A percentile compares a stretch with the other conserved stretches of the same genome.
phyloP scores from a whole-genome alignment of 2,797 vertebrate genomes.

The Myoxocephalus aenaeus region DNA sequence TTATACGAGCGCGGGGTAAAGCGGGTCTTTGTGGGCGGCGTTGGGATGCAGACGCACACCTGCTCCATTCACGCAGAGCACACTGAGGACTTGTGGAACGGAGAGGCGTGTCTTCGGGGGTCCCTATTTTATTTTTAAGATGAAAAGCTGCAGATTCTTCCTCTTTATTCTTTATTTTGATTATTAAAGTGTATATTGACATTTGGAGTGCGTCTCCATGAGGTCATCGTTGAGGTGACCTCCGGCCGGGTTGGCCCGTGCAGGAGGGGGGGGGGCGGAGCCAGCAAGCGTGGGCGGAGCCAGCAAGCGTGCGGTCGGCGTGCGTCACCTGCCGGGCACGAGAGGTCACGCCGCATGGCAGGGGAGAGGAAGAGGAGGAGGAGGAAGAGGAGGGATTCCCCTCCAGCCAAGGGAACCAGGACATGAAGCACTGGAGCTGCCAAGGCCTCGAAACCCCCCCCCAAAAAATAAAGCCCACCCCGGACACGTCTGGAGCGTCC shows the following conservation, averaged over 20 bases:
- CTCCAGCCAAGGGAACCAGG: slow-evolving; percentile 63
- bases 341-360: slow-evolving; percentile 65
- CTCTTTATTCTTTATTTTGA: not conserved
- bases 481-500: slow-evolving; percentile 14
- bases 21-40: no score
- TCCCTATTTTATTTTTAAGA: no score
- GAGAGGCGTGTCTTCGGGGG: no score
- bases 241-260: not conserved
- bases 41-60: no score
- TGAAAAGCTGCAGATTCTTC: no score
- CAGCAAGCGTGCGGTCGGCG: no score
- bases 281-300: no score
- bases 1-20: no score
- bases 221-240: slow-evolving; percentile 28
- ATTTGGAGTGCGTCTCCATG: slow-evolving; percentile 57
- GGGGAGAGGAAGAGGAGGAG: slow-evolving; percentile 49
- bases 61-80: no score
- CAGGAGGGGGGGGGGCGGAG: no score
- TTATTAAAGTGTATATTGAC: not conserved
- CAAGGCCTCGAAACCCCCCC: slow-evolving; percentile 54
- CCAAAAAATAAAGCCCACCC: not conserved
- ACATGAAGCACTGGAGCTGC: slow-evolving; percentile 59
- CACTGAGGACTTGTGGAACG: no score
- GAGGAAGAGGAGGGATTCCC: slow-evolving; percentile 53
- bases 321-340: no score